Percentiles rank a stretch among this genome's conserved stretches.
Conservation (phyloP, 2,888 invertebrate genomes). For the Copidosoma aretas region DNA sequence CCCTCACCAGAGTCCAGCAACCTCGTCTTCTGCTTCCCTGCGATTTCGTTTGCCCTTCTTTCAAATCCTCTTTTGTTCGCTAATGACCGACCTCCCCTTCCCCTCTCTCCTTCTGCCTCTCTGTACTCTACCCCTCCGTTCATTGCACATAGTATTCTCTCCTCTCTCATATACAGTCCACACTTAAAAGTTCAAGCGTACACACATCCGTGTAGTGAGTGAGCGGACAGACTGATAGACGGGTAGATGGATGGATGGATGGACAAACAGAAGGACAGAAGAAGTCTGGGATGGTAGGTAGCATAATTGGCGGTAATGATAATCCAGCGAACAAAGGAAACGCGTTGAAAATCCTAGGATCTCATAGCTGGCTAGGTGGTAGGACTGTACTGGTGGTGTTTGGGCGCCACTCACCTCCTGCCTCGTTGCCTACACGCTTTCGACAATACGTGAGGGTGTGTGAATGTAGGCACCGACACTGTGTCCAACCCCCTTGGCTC, state of each 20-base stretch:
- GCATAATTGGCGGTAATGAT: constrained; percentile 55
- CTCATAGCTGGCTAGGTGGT: constrained; percentile 54
- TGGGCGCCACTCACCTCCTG: too few relatives aligned
- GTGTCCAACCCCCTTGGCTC: neutral
- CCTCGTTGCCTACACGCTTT: too few relatives aligned
- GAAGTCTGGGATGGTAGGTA: neutral
- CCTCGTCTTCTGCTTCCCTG: constrained; percentile 49
- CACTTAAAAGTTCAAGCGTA: too few relatives aligned
- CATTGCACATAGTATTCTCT: too few relatives aligned
- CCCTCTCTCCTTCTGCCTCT: neutral
- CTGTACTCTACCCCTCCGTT: neutral
- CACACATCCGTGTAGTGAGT: neutral
- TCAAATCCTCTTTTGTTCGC: constrained; percentile 51
- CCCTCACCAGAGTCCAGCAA: neutral
- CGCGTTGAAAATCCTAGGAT: constrained; percentile 58
- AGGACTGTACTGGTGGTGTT: constrained; percentile 24
- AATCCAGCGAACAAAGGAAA: constrained; percentile 60
- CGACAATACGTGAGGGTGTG: too few relatives aligned
- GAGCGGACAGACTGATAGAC: neutral
- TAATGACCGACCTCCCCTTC: constrained; percentile 39
- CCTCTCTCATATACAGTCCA: too few relatives aligned
- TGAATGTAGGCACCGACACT: too few relatives aligned
- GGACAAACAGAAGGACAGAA: neutral
- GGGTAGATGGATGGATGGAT: neutral
- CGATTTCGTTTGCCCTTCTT: constrained; percentile 49